Percentiles rank a stretch among this genome's conserved stretches.
These are phyloP conservation scores for Naso thynnoides DNA, from an alignment of 2,797 vertebrate species.

Conservation along the genomic window DNA sequence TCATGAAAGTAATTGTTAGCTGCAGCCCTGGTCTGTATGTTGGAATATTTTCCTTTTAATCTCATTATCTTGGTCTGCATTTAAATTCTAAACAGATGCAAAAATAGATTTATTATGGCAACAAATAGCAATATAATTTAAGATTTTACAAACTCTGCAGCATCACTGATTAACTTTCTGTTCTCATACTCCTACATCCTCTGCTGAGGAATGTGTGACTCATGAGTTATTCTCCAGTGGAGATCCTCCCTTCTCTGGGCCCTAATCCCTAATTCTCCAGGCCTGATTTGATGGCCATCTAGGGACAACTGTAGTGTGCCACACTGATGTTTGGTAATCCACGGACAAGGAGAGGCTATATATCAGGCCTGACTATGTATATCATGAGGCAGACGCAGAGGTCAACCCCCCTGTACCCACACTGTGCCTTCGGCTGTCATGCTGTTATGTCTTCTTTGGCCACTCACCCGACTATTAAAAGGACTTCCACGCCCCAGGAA, in stretches of 20 bases:
- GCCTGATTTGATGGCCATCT: slow-evolving; percentile 77
- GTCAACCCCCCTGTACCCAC: slow-evolving; percentile 47
- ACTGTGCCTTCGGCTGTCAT: slow-evolving; percentile 56
- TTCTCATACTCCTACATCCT: slow-evolving; percentile 33
- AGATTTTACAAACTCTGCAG: slow-evolving; percentile 24
- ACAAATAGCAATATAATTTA: background rate
- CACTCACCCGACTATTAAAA: slow-evolving; percentile 80
- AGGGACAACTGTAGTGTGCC: slow-evolving; percentile 70
- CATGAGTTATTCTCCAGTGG: slow-evolving; percentile 65
- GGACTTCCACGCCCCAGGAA: slow-evolving; percentile 62
- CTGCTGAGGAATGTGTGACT: slow-evolving; percentile 70
- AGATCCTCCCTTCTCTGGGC: slow-evolving; percentile 58
- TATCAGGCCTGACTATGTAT: slow-evolving; percentile 78
- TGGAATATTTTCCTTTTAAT: background rate
- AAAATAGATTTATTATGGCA: slow-evolving; percentile 4
- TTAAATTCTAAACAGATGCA: slow-evolving; percentile 11
- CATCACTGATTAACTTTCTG: slow-evolving; percentile 36
- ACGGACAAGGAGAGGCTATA: slow-evolving; percentile 74
- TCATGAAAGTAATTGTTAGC: too few species aligned
- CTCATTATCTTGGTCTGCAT: background rate
- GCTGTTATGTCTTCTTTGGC: slow-evolving; percentile 76
- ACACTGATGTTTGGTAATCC: slow-evolving; percentile 77
- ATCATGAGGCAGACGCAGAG: slow-evolving; percentile 74
- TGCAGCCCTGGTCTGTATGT: background rate
- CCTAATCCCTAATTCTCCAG: slow-evolving; percentile 73